Base-by-base conservation (phyloP, 2,113 vertebrate species). In the Microcebus tavaratra region DNA sequence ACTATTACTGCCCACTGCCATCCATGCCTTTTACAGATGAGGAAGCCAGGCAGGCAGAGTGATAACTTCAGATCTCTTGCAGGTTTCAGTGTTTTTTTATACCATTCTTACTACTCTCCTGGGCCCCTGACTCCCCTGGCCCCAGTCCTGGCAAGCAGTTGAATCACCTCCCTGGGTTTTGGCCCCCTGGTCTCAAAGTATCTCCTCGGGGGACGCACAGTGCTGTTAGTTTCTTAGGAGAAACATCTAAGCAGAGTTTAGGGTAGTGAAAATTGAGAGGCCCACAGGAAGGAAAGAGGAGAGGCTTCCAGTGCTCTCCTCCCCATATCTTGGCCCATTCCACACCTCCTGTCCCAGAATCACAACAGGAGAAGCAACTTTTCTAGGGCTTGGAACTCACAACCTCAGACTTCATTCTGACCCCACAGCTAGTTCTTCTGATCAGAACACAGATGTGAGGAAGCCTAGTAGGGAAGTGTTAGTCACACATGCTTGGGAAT, bases 181-280 rank as follows among this genome's bases (percentile, higher is more conserved):
- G 92, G 76, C 31, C 90, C 48, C 23, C n/a, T 95, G n/a, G 21
- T 82, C 59, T 93, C 67, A 92, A 89, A 73, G 84, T 75, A 18
- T 68, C 39, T 84, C 86, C 84, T 82, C 67, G 12, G 85, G 72
- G 72, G 85, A 88, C 29, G 87, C 29, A 65, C 23, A 45, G 15
- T 76, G 53, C 59, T 94, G 50, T 92, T 90, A 34, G 48, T 86
- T 96, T 70, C 72, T 95, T 55, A 31, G 61, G 55, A 93, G 50
- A 83, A 95, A 83, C 25, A 94, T 79, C 75, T 91, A 92, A 95
- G 78, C 78, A 94, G 57, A 93, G 73, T 59, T 97, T 95, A 94
- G 73, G 72, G n/a, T 27, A 96, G 65, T 55, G 96, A 91, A 93
- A 36, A 84, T 87, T 48, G 87, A 92, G 88, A 95, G 75, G 63